Evolutionary conservation across 2,888 invertebrate species (phyloP).

Genomic region (Apeira syringaria): DNA sequence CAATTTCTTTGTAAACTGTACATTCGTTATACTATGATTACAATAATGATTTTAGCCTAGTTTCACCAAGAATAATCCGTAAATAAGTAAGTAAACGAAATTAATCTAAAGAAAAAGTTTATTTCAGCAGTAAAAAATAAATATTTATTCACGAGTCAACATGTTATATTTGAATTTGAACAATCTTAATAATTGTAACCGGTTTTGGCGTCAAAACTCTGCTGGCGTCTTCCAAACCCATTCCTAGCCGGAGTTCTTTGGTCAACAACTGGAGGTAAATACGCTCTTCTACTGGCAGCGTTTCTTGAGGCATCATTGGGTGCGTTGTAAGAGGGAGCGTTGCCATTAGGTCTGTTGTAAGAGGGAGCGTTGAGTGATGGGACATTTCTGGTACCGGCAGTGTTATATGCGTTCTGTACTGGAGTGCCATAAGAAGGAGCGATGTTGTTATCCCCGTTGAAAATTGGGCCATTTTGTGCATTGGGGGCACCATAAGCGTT

Average conservation of each 20-base stretch:
- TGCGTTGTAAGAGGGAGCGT: conserved; percentile 8
- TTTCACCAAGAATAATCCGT: no score
- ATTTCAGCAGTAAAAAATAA: conserved; percentile 17
- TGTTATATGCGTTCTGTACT: background rate
- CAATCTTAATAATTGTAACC: conserved; percentile 46
- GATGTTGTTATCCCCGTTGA: background rate
- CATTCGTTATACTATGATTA: no score
- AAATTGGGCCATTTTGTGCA: background rate
- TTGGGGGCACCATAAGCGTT: conserved; percentile 9
- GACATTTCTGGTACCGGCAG: no score
- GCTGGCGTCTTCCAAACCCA: conserved; percentile 38
- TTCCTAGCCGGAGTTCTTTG: conserved; percentile 19
- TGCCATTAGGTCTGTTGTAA: conserved; percentile 7
- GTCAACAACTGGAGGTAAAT: conserved; percentile 50
- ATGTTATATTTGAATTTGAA: no score
- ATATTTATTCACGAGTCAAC: conserved; percentile 30
- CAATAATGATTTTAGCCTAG: no score
- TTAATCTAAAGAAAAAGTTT: no score
- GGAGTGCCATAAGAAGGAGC: conserved; percentile 6
- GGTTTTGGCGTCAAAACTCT: conserved; percentile 46
- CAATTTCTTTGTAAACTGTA: no score
- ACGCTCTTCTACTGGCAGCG: conserved; percentile 39
- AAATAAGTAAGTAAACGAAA: no score
- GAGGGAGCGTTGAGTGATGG: background rate
- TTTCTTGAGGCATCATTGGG: conserved; percentile 1